Percentiles rank a stretch among this genome's conserved stretches.
These are phyloP conservation scores for Catocala fraxini DNA, from an alignment of 2,888 invertebrate genomes.

Conservation along the genomic window DNA sequence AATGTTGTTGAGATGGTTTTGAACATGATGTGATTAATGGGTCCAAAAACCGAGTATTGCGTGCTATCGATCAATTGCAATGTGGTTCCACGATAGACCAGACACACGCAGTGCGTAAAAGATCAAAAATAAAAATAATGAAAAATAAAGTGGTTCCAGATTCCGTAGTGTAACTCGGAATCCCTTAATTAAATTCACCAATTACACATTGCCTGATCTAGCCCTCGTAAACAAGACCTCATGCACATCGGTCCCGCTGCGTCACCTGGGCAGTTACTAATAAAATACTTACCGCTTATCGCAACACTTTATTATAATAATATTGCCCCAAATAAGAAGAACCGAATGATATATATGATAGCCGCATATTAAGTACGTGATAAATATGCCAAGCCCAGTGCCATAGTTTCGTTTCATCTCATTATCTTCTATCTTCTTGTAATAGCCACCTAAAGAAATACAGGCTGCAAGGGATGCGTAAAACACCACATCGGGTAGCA, in stretches of 20 bases:
- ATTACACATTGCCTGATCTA: not conserved
- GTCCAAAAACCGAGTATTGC: too few relatives aligned
- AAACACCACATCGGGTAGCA: conserved; percentile 50
- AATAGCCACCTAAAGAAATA: conserved; percentile 87
- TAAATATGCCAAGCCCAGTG: conserved; percentile 87
- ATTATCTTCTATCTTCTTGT: conserved; percentile 85
- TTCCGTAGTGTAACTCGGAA: too few relatives aligned
- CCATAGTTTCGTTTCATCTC: conserved; percentile 87
- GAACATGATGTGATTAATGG: too few relatives aligned
- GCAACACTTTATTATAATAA: conserved; percentile 87
- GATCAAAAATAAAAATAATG: too few relatives aligned
- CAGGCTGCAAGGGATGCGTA: conserved; percentile 74
- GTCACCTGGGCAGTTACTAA: not conserved
- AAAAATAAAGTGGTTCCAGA: too few relatives aligned
- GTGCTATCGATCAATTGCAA: too few relatives aligned
- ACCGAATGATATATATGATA: conserved; percentile 87
- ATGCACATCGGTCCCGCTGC: not conserved
- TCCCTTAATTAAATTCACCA: too few relatives aligned
- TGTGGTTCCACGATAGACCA: too few relatives aligned
- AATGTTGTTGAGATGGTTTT: too few relatives aligned
- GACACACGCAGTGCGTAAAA: too few relatives aligned
- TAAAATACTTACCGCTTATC: conserved; percentile 82
- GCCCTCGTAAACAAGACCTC: not conserved
- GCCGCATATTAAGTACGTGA: conserved; percentile 89
- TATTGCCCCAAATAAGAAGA: conserved; percentile 88